phyloP scores from a whole-genome alignment of 2,797 vertebrate species.

The Loriculus beryllinus region DNA sequence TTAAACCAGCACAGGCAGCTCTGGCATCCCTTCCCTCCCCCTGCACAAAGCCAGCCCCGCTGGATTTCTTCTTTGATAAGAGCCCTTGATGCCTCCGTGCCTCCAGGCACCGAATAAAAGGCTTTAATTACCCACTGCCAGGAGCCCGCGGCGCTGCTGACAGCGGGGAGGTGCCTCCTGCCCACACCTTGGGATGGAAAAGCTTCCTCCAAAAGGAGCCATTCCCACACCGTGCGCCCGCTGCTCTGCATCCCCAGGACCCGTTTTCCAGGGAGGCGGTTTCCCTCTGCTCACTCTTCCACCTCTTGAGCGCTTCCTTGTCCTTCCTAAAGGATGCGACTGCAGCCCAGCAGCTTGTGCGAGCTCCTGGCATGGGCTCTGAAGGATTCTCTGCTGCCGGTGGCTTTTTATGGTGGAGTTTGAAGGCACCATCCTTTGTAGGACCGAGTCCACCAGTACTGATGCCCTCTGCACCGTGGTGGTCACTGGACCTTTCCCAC shows the following conservation, averaged over 20 bases:
- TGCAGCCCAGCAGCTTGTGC: background rate
- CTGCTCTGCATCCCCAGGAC: background rate
- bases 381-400: background rate
- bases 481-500: background rate
- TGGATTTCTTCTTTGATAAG: constrained; percentile 36
- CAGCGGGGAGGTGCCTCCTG: background rate
- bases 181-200: background rate
- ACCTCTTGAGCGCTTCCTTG: background rate
- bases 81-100: constrained; percentile 26
- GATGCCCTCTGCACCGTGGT: background rate
- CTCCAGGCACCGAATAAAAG: constrained; percentile 39
- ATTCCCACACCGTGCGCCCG: accelerated
- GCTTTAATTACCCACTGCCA: constrained; percentile 61
- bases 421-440: background rate
- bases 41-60: background rate
- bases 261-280: background rate
- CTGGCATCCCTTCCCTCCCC: constrained; percentile 17
- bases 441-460: accelerated
- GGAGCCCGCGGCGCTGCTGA: background rate
- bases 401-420: accelerated
- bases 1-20: background rate
- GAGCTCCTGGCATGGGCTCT: background rate
- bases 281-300: background rate
- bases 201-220: background rate
- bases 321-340: background rate